Evolutionary conservation across 2,797 vertebrate genomes (phyloP), one percentile per base, ranked within the genome.

Genomic region (Prunella strophiata): DNA sequence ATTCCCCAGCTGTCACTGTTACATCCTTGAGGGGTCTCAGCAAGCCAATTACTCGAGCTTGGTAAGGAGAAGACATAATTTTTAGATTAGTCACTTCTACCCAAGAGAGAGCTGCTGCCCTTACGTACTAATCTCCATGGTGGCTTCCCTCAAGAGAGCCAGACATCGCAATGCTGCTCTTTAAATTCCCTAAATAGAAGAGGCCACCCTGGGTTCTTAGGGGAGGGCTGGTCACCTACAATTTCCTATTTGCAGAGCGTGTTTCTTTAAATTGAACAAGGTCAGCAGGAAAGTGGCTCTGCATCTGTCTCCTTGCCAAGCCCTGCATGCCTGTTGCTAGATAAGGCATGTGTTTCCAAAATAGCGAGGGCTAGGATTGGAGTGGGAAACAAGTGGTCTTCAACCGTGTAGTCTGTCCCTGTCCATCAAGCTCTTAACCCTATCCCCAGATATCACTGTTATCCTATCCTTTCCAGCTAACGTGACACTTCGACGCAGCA

Each of bases 1-100:
- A 99, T 97, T 99, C 99, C n/a, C 99, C 99, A n/a, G 99, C 99
- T 7, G 99, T 99, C 96, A 99, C 98, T 2, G 98, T 98, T 93
- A 99, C 98, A 95, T 99, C 99, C 96, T 98, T 99, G 83, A 99
- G 98, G 43, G 99, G 98, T 96, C 98, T 98, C 79, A 97, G 90
- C 87, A 99, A 97, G 96, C 98, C 97, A 93, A 99, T 99, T 54
- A 99, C 97, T 42, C 99, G 99, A 89, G 99, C 99, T 99, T 99
- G 98, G 94, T 97, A 98, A 98, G 98, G 92, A 97, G 98, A 97
- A 98, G 98, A 98, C 98, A 98, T 98, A 96, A 98, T 99, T 94
- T 96, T 96, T 52, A 88, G 78, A 97, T 98, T 96, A 97, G 95
- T 96, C 98, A 97, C 98, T 97, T 97, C 94, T 89, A 96, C 94